Conservation (phyloP, 2,113 vertebrate species). For the Cavia porcellus region DNA sequence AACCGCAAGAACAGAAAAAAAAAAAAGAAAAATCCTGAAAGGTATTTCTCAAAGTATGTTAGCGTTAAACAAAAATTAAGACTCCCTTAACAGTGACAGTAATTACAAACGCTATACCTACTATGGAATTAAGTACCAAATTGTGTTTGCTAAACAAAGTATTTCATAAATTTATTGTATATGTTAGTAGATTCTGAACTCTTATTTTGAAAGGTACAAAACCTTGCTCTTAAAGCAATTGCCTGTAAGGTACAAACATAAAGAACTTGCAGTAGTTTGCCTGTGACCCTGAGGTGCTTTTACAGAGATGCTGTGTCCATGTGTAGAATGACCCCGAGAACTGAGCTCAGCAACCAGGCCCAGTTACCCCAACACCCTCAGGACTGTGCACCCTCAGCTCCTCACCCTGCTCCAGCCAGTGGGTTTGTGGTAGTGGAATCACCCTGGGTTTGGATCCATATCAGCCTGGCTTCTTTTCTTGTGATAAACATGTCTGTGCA, state of each 20-base stretch:
- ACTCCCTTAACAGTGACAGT: conserved; percentile 71
- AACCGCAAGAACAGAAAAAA: neutral
- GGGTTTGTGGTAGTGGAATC: neutral
- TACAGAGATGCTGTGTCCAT: neutral
- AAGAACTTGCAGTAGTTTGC: conserved; percentile 10
- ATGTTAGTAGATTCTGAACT: conserved; percentile 50
- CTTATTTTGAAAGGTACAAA: conserved; percentile 30
- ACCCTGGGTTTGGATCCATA: neutral
- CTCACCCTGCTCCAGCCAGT: neutral
- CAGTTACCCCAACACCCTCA: too few relatives aligned
- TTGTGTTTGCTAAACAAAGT: conserved; percentile 59
- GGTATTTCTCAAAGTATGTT: conserved; percentile 75
- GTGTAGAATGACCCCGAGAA: neutral
- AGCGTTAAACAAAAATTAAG: conserved; percentile 55
- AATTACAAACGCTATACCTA: conserved; percentile 69
- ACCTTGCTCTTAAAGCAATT: neutral
- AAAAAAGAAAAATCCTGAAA: neutral
- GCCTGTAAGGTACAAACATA: conserved; percentile 17
- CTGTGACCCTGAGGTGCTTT: neutral
- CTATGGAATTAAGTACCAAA: conserved; percentile 70
- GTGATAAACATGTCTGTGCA: conserved; percentile 31
- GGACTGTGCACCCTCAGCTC: neutral
- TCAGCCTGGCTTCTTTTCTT: neutral
- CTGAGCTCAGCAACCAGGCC: neutral
- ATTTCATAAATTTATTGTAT: conserved; percentile 33